A percentile compares a stretch with the other conserved stretches of the same genome.
Conservation (phyloP, 2,113 vertebrate species). For the Astur gentilis region DNA sequence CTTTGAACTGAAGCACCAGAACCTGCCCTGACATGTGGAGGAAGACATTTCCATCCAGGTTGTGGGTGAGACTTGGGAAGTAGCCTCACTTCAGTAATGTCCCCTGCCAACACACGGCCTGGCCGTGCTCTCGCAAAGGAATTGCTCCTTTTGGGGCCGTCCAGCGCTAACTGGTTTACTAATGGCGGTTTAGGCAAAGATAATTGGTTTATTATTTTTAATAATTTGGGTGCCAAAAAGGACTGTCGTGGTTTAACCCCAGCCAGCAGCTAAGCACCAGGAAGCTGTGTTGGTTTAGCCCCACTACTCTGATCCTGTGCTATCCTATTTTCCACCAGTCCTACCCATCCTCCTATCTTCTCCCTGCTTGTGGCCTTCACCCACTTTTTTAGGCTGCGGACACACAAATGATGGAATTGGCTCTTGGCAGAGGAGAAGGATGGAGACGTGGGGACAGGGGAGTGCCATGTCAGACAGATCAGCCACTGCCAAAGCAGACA, state of each 20-base stretch:
- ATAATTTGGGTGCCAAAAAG: background rate
- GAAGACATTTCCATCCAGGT: background rate
- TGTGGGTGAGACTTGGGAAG: background rate
- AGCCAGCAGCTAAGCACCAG: too few relatives aligned
- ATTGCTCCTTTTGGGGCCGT: background rate
- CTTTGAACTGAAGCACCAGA: background rate
- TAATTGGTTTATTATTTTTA: background rate
- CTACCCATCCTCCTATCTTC: background rate
- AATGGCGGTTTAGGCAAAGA: background rate
- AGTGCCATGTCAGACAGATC: background rate
- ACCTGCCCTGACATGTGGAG: accelerated
- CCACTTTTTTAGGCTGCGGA: background rate
- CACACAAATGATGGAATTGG: background rate
- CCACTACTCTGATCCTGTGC: background rate
- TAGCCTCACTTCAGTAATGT: background rate
- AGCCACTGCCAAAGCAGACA: background rate
- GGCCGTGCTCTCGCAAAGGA: background rate
- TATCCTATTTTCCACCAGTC: background rate
- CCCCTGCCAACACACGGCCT: background rate
- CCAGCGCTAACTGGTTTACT: background rate
- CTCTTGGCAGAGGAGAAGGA: background rate
- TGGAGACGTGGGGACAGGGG: background rate
- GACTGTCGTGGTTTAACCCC: too few relatives aligned
- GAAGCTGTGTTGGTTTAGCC: background rate
- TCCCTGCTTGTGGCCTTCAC: background rate